Conservation (phyloP, 2,888 invertebrate species). For the Acrobeloides nanus region DNA sequence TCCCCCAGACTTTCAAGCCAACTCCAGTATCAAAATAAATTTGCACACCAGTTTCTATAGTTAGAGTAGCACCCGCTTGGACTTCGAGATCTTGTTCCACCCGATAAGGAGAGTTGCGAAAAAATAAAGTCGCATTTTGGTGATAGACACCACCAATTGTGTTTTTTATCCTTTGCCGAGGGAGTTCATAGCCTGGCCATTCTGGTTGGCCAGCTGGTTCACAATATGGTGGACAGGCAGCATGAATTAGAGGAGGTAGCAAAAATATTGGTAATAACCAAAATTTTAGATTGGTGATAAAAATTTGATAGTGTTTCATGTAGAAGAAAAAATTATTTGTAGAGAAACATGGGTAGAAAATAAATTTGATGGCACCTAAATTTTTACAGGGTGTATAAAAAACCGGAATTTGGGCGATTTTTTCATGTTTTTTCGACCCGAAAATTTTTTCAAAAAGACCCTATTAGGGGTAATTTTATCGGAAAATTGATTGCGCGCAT, state of each 20-base stretch:
- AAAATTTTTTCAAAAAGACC: too few relatives aligned
- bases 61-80: constrained; percentile 65
- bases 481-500: too few relatives aligned
- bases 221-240: not conserved
- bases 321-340: not conserved
- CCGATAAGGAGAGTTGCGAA: constrained; percentile 47
- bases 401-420: too few relatives aligned
- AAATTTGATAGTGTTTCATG: constrained; percentile 5
- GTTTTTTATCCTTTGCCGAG: constrained; percentile 35
- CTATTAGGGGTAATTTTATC: too few relatives aligned
- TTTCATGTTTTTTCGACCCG: too few relatives aligned
- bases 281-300: constrained; percentile 5
- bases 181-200: constrained; percentile 24
- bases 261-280: constrained; percentile 1
- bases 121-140: constrained; percentile 46
- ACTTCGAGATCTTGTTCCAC: constrained; percentile 31
- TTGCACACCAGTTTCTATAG: constrained; percentile 81
- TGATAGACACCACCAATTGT: constrained; percentile 46
- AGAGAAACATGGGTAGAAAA: too few relatives aligned
- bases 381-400: too few relatives aligned
- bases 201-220: constrained; percentile 16
- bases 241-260: not conserved
- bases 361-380: too few relatives aligned
- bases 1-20: constrained; percentile 84
- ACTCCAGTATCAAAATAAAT: constrained; percentile 82